Percentiles rank a stretch among this genome's conserved stretches.
Conservation (phyloP, 2,113 vertebrate genomes). For the Rhabdornis inornatus region DNA sequence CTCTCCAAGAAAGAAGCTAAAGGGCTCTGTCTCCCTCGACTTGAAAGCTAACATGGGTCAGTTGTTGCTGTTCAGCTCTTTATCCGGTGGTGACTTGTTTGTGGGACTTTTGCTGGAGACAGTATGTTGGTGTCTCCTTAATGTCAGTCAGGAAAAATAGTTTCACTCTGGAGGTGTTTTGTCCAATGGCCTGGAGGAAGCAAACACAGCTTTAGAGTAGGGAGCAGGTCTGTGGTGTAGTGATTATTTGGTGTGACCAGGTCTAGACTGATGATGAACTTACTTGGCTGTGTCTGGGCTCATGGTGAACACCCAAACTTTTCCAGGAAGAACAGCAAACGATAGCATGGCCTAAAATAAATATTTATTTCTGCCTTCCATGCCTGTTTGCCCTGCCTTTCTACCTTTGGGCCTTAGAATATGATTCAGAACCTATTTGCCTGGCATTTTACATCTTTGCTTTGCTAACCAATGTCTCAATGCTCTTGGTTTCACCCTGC, state of each 20-base stretch:
- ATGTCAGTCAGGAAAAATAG: neutral
- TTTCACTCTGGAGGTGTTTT: neutral
- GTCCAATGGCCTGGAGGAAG: neutral
- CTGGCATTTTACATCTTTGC: slow-evolving; percentile 44
- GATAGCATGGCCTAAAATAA: slow-evolving; percentile 21
- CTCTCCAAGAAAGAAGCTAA: neutral
- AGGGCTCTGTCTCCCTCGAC: neutral
- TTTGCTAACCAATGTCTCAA: slow-evolving; percentile 33
- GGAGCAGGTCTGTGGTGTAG: neutral
- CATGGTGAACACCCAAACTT: neutral
- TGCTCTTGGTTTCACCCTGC: neutral
- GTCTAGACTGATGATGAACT: slow-evolving; percentile 36
- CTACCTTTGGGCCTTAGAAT: neutral
- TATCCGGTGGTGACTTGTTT: neutral
- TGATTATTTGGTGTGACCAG: neutral
- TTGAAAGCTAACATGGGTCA: neutral
- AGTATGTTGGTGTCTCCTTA: neutral
- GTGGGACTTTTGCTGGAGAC: neutral
- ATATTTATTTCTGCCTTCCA: slow-evolving; percentile 21
- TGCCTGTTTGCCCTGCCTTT: neutral
- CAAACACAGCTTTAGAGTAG: neutral
- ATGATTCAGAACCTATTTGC: slow-evolving; percentile 51
- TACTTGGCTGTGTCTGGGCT: slow-evolving; percentile 23
- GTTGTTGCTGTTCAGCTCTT: neutral
- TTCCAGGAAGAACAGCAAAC: neutral